Base-by-base conservation (phyloP, 2,888 invertebrate genomes). In the Erebia ligea region DNA sequence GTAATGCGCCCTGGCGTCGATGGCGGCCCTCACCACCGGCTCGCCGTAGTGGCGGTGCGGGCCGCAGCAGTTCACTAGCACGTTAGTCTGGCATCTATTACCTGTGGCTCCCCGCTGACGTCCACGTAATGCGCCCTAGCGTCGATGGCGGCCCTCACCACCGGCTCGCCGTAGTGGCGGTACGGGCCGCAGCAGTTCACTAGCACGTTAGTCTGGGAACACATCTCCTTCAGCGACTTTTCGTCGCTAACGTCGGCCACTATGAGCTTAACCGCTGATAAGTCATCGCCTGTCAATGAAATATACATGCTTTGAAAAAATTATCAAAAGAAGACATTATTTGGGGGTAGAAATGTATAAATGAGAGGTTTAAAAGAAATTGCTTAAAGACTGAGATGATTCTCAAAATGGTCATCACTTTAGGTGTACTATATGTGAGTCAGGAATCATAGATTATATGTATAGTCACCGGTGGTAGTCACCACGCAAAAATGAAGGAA, bases 171-270 rank as follows among this genome's bases (percentile, higher is more conserved):
- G 87, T 95, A 97, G 82, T 98, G 96, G 17, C 96, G 92, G 86
- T 96, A 98, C 0, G 99, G 99, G 0, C 99, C 99, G 78, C 98
- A 98, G 87, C 98, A 98, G 89, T 99, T 99, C 1, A 98, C 95
- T 34, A 99, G 66, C 68, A 99, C 95, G 80, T 95, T 96, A 8
- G 97, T 95, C 77, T 95, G 95, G 62, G 93, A 90, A 58, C 98
- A 97, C 99, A 99, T 99, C 68, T 94, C 94, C 56, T 93, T 86
- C 19, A 99, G 85, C 0, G 98, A 97, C 50, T 95, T 93, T 71
- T 95, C 95, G 84, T 98, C 95, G 2, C 91, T 91, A 0, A 97
- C 94, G 82, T 99, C 98, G 0, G 98, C 98, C 67, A 97, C 88
- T 61, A 98, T 95, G 11, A 96, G 93, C 48, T 95, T 95, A 48